Base-by-base conservation (phyloP, 1,140 invertebrate genomes). In the Ips typographus region DNA sequence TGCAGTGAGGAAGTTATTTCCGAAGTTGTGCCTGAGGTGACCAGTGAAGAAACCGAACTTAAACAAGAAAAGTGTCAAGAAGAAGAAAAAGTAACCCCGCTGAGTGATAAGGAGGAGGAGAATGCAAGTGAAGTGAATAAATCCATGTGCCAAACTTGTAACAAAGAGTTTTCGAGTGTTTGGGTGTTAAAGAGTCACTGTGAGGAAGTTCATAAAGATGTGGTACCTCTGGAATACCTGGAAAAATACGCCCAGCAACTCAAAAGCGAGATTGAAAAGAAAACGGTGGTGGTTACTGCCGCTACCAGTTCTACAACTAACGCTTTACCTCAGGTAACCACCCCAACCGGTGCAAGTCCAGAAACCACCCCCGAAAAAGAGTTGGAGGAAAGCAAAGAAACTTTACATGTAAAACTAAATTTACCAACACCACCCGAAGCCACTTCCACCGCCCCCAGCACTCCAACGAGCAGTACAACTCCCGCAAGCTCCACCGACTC, bases 131-230 rank as follows among this genome's bases (percentile, higher is more conserved):
- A 91, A 83, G 84, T 91, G 69, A 87, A 86, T 73, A 91, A 89
- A 82, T 91, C 91, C 79, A 83, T 90, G 85, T 98, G 95, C 82
- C 88, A 90, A 77, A 90, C 92, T 78, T 98, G 95, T 82, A 90
- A 90, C 74, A 96, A 96, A 82, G 91, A 94, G 78, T 97, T 98
- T 82, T 95, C 94, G 73, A 95, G 93, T 84, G 92, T 96, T 67
- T 97, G 95, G 90, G 94, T 97, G 68, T 84, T 98, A 78, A 97
- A 97, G 82, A 91, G 94, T 73, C 95, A 98, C 81, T 93, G 93
- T 83, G 95, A 98, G 85, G 94, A 97, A 85, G 90, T 95, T 70
- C 95, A 98, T 82, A 91, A 92, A 77, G 91, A 94, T 80, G 84
- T 95, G 79, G 92, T 98, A 63, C 94, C 94, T 7, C 83, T 92